Evolutionary conservation across 2,888 invertebrate species (phyloP), one percentile per base, ranked within the genome.

Genomic region (Asteroscopus sphinx): DNA sequence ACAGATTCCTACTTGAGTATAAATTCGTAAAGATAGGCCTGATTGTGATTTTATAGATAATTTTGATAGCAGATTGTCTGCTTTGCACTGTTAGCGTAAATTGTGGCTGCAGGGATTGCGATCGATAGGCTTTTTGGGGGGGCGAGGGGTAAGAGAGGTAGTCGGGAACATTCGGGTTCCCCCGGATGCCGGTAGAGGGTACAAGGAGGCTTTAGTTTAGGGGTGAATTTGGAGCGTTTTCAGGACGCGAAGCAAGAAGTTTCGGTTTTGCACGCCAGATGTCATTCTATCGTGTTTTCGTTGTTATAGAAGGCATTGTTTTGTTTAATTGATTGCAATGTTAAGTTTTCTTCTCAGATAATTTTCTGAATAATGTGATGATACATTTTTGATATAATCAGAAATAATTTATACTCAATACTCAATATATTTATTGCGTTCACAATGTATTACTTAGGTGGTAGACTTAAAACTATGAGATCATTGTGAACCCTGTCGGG

Each of bases 41-140:
- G 80, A 85, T 82, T 79, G 64, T 77, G 73, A 66, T 80, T 80
- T 78, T 77, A 72, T 81, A 78, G 76, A 79, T 81, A 81, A 82
- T 85, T 83, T 83, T 71, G 79, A 82, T 81, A 76, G 72, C 75
- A 79, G 80, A 78, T 73, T 84, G 82, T 86, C 86, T 85, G 85
- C 74, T 87, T 81, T 82, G 79, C 78, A 84, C 80, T 82, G 88
- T 83, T 88, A 82, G 86, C 88, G 88, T 89, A 86, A 86, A 87
- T 89, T 90, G 85, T 82, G 85, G 77, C 61, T 62, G 71, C 64
- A 71, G 81, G 72, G 70, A 74, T 76, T 73, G 66, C 77, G 89
- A 93, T 93, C 93, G 90, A 93, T 93, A 93, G 85, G 81, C 80
- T 81, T 81, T 81, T 75, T 62, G 60, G 60, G 77, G 77, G 77